A percentile compares a stretch with the other conserved stretches of the same genome.
Conservation (phyloP, 1,140 invertebrate genomes). For the Drosophila persimilis region DNA sequence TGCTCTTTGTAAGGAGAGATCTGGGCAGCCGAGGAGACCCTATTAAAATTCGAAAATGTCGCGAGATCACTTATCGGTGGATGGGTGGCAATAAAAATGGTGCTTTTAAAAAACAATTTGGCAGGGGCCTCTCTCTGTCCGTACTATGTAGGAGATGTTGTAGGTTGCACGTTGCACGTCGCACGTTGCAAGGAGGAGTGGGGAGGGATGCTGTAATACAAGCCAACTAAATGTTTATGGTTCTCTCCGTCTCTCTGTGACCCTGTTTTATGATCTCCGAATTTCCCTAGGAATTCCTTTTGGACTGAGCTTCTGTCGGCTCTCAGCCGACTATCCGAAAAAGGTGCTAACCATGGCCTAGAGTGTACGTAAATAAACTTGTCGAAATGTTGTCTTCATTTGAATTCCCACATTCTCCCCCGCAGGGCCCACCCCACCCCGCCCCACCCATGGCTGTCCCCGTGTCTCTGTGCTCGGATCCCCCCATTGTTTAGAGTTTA, state of each 20-base stretch:
- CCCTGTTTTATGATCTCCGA: not conserved
- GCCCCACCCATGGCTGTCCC: not conserved
- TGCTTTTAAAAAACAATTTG: conserved; percentile 82
- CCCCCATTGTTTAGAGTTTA: conserved; percentile 69
- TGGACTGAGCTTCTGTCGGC: not conserved
- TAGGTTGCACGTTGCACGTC: conserved; percentile 66
- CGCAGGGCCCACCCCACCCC: too few species aligned
- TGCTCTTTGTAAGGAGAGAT: conserved; percentile 6
- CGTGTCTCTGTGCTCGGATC: not conserved
- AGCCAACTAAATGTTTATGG: conserved; percentile 53
- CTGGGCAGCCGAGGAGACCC: conserved; percentile 39
- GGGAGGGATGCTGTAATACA: conserved; percentile 25
- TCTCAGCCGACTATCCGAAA: not conserved
- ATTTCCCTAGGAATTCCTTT: not conserved
- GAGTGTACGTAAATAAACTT: conserved; percentile 58
- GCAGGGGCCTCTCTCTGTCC: conserved; percentile 15
- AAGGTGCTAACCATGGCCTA: conserved; percentile 62
- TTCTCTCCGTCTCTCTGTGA: not conserved
- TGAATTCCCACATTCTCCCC: conserved; percentile 59
- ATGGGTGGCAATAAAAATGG: conserved; percentile 75
- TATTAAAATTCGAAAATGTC: conserved; percentile 82
- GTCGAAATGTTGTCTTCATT: conserved; percentile 65
- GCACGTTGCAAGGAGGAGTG: not conserved
- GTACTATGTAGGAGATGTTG: conserved; percentile 52
- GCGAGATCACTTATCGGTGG: conserved; percentile 78